Evolutionary conservation across 2,113 vertebrate genomes (phyloP), one percentile per base, ranked within the genome.

Genomic region (Pheucticus melanocephalus): DNA sequence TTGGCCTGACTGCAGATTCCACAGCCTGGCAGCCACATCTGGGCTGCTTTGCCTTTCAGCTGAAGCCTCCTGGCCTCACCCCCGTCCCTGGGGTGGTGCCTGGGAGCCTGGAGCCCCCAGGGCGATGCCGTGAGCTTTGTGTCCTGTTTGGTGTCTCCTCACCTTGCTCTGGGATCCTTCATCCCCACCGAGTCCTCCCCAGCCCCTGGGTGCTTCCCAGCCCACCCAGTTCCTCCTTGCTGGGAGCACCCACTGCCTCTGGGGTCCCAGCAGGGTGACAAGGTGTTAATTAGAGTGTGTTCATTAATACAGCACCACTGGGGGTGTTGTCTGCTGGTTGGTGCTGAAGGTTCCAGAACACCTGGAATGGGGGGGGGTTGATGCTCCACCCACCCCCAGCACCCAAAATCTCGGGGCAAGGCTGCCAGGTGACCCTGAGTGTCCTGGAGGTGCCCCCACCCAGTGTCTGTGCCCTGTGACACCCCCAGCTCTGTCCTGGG

Each of bases 21-120:
- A 11, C 82, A 77, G 88, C 93, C 86, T 0, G 15, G 82, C 31
- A 82, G 28, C 0, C 4, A n/a, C 30, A 31, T 47, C 72, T 71
- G 5, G 10, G 77, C 89, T 71, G 96, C 84, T 96, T 95, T 82
- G 94, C 95, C 95, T 95, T 95, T 61, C 88, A 92, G 50, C 2
- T 1, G 42, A 23, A 17, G 51, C 48, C 63, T 70, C 65, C 60
- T 0, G 6, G 92, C 39, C 48, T 12, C 8, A 8, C 3, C 6
- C 54, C 63, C 30, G 48, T 53, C 19, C 61, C 40, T 3, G 4
- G 78, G 78, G 16, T 2, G 39, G 47, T 47, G 82, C 73, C 86
- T 40, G 3, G 0, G 44, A 59, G 68, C 66, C 11, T 3, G 35
- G 76, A 90, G 73, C 42, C 72, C 81, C 66, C 85, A 3, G 21